Evolutionary conservation across 2,888 invertebrate genomes (phyloP).

Genomic region (Shargacucullia verbasci): DNA sequence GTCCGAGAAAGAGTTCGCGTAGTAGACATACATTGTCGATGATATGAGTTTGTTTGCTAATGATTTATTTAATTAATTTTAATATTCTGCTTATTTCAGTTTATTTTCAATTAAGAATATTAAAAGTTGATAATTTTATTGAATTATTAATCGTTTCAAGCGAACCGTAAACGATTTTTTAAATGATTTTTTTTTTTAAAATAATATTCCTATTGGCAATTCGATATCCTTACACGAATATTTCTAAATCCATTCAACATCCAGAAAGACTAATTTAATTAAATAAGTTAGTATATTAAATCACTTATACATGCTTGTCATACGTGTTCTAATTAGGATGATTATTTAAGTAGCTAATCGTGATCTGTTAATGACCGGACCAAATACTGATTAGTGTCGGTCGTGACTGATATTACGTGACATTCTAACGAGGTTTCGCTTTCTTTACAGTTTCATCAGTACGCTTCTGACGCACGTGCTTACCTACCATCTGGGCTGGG

Average conservation of each 20-base stretch:
- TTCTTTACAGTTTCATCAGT: slow-evolving; percentile 94
- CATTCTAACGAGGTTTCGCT: slow-evolving; percentile 35
- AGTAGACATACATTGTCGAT: slow-evolving; percentile 22
- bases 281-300: slow-evolving; percentile 1
- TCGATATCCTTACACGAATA: not conserved
- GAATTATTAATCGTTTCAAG: not conserved
- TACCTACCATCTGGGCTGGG: slow-evolving; percentile 97
- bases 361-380: slow-evolving; percentile 20
- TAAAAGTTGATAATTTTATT: not conserved
- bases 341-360: slow-evolving; percentile 23
- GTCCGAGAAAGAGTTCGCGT: slow-evolving; percentile 25
- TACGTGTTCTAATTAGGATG: slow-evolving; percentile 1
- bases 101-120: too few species aligned
- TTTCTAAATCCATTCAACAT: not conserved
- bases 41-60: slow-evolving; percentile 1
- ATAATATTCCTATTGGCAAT: not conserved
- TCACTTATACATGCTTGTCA: not conserved
- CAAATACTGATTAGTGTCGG: slow-evolving; percentile 15
- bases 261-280: slow-evolving; percentile 9
- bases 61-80: slow-evolving; percentile 4
- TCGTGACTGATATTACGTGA: slow-evolving; percentile 21
- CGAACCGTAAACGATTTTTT: slow-evolving; percentile 5
- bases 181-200: not conserved
- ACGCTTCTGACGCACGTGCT: slow-evolving; percentile 96
- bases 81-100: too few species aligned